Base-by-base conservation (phyloP, 2,113 vertebrate genomes). In the Amphiprion ocellaris region DNA sequence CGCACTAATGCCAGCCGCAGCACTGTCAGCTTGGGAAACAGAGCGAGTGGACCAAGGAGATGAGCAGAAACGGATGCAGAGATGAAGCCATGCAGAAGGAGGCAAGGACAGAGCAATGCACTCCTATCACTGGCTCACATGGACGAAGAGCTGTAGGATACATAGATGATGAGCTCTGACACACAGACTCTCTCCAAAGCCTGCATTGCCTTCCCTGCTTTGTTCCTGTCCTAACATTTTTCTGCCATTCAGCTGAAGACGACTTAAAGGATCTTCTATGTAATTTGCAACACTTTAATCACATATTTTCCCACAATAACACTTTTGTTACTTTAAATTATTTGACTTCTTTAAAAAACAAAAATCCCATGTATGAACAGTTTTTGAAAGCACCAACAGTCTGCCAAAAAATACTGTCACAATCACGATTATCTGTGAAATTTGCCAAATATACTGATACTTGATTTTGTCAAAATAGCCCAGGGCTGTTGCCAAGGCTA, bases 41-140 rank as follows among this genome's bases (percentile, higher is more conserved):
- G 47, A 74, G 56, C 37, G 12, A 60, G 63, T 2, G 17, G 68
- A 50, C 60, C 46, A 30, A 19, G 4, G 41, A 74, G 50, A 74
- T 12, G 58, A 81, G 71, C 72, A 61, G 65, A 55, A 60, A 73
- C 56, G 61, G 71, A 50, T 6, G 41, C 56, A 71, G 74, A 44
- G 68, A 67, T 64, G 69, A 87, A 82, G 74, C 61, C 82, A 82
- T 28, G 88, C 75, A 83, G 83, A 89, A 56, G 69, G 78, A 79
- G 60, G 69, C 50, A 64, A 39, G 41, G 62, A 59, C 16, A 30
- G 46, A 79, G 30, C 37, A 21, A 55, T 5, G 9, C 8, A 12
- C 49, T 56, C 8, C 69, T 64, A 28, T 84, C 72, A 37, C 24
- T 11, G 61, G 67, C 70, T 74, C 63, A 44, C 73, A 46, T 47